Evolutionary conservation across 2,113 vertebrate species (phyloP), one percentile per base, ranked within the genome.

Genomic region (Conger conger): DNA sequence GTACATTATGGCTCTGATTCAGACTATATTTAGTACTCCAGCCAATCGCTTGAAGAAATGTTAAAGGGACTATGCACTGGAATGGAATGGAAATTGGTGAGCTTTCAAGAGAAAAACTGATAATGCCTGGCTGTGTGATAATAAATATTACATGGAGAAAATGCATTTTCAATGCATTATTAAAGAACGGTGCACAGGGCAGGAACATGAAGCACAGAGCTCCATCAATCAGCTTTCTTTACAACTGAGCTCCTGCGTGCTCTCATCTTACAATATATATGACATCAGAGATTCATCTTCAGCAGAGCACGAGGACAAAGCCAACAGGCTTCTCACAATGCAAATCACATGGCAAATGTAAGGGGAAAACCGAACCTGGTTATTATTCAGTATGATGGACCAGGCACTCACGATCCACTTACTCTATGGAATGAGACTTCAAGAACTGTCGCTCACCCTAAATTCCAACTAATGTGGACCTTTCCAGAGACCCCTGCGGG

Each of bases 111-210:
- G 68, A 33, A 13, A 73, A 73, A 68, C 3, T n/a, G 68, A 73
- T 73, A 33, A 73, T 33, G 27, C 27, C 13, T 40, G 80, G 16
- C 36, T 80, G 83, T 33, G 6, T 54, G 63, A 68, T 76, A 23
- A 42, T 68, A 45, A 86, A 87, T 37, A 83, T 9, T 80, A 68
- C 63, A 84, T 68, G 63, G 78, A 78, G 60, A 78, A 85, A 87
- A 73, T 45, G 81, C 50, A 37, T 53, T 45, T 83, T 17, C 33
- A 33, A 23, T 89, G 37, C 84, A 89, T 88, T 86, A 89, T 89
- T 86, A 79, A 88, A 79, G 38, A 30, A 17, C 4, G 27, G 4
- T 68, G 33, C 18, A 23, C 82, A n/a, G 76, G 42, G 36, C 7
- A 50, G 80, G 35, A 60, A 78, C 11, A 82, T 38, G 60, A 35